A percentile compares a stretch with the other conserved stretches of the same genome.
phyloP scores from a whole-genome alignment of 2,797 vertebrate species.

The Anguilla anguilla region DNA sequence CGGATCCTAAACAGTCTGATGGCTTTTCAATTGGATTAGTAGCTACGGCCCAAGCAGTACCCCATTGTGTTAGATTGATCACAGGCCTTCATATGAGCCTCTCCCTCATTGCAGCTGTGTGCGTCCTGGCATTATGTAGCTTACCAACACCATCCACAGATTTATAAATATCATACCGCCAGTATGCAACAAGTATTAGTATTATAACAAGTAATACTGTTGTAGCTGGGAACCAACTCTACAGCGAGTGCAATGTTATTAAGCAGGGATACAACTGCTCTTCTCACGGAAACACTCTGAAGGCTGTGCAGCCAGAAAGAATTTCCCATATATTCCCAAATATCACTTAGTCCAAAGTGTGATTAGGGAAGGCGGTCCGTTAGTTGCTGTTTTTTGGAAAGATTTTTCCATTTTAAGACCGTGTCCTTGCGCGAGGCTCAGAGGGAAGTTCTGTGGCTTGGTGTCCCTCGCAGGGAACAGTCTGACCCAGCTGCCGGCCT shows the following conservation, averaged over 20 bases:
- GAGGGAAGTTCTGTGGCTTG: background rate
- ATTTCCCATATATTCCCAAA: no score
- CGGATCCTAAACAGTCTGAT: background rate
- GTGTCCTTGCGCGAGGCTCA: background rate
- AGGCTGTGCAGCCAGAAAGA: no score
- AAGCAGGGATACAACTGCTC: no score
- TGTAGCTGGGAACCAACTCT: background rate
- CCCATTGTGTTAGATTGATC: background rate
- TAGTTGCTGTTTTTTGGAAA: background rate
- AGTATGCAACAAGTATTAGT: background rate
- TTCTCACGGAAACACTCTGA: no score
- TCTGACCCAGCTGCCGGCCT: slow-evolving; percentile 77
- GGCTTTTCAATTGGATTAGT: background rate
- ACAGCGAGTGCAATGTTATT: no score
- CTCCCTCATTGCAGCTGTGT: background rate
- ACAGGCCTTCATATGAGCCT: background rate
- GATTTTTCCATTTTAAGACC: background rate
- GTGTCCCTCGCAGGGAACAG: slow-evolving; percentile 74
- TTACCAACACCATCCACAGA: background rate
- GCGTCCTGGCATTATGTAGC: background rate
- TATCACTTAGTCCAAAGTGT: no score
- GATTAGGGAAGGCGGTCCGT: background rate
- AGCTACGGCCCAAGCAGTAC: background rate
- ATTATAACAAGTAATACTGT: background rate
- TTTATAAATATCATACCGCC: background rate